These are phyloP conservation scores for Mungos mungo DNA, from an alignment of 2,113 vertebrate species.

Conservation along the genomic window DNA sequence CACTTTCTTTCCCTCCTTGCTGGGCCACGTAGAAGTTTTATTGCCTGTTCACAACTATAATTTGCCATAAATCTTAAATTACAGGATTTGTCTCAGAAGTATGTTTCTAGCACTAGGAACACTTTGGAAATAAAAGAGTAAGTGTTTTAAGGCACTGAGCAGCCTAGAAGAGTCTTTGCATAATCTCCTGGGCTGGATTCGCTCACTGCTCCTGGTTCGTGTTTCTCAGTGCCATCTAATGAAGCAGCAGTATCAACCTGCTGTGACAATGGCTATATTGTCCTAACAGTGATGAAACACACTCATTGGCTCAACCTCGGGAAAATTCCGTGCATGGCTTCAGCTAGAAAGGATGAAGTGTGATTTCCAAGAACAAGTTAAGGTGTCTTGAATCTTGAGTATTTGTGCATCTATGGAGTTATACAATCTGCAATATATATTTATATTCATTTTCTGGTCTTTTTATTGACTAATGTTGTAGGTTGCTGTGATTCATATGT, in stretches of 20 bases:
- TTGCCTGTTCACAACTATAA: not conserved
- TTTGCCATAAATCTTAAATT: not conserved
- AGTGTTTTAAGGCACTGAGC: not conserved
- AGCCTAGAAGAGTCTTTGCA: not conserved
- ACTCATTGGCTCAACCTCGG: not conserved
- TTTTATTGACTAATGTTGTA: not conserved
- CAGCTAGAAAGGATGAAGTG: not conserved
- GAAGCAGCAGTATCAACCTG: constrained; percentile 40
- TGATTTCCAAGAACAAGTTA: constrained; percentile 44
- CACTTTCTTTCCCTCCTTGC: not conserved
- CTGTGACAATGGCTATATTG: constrained; percentile 31
- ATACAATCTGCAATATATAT: not conserved
- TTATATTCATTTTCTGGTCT: not conserved
- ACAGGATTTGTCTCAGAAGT: not conserved
- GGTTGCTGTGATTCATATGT: not conserved
- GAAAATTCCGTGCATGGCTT: constrained; percentile 21
- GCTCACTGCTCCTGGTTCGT: constrained; percentile 33
- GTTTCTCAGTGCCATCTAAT: constrained; percentile 38
- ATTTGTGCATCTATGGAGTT: not conserved
- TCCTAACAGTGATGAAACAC: constrained; percentile 52
- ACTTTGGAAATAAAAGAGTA: not conserved
- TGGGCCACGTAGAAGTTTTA: not conserved
- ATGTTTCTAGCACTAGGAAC: not conserved
- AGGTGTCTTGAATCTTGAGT: constrained; percentile 1
- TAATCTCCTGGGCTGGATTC: not conserved